Base-by-base conservation (phyloP, 64 coral and sea anemone genomes). In the Actinia tenebrosa region DNA sequence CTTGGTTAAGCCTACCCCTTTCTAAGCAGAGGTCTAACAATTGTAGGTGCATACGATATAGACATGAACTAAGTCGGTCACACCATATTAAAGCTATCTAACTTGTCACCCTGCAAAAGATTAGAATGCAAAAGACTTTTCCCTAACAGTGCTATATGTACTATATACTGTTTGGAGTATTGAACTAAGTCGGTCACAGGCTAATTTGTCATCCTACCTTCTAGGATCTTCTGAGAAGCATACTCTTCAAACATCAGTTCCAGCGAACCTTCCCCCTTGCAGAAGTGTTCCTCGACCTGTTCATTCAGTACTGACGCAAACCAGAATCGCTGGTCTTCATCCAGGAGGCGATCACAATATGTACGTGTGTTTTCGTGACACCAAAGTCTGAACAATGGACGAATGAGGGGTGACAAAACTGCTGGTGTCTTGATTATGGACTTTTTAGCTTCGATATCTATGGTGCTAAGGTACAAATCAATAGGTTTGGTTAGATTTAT, bases 351-450 rank as follows among this genome's bases (percentile, higher is more conserved):
- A 86, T 99, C 97, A 69, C 88, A 80, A 37, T 93, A 95, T 22
- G 83, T 87, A 20, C 97, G 88, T 10, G 97, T 93, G 55, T 87
- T 90, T 37, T 99, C 97, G 5, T 99, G 97, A 79, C 97, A 99
- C 97, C 97, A 99, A 55, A 99, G 61, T 47, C 97, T 90, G 4
- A 99, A 60, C 58, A 99, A n/a, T 3, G 93, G 88, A 18, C 97
- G 97, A 82, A 99, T 99, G 84, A 99, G 86, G 3, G 97, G 97
- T 30, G 97, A 91, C 69, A 94, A 45, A 3, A 83, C 81, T 53
- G 97, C 97, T 44, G 97, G 97, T 11, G 93, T 99, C 44, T 95
- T 93, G 11, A 86, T 42, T 8, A 71, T 86, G 44, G 63, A 85
- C 56, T 84, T 71, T 45, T 71, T 90, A 75, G 91, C 26, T 14